Base-by-base conservation (phyloP, 2,888 invertebrate species). In the Omphaloscelis lunosa region DNA sequence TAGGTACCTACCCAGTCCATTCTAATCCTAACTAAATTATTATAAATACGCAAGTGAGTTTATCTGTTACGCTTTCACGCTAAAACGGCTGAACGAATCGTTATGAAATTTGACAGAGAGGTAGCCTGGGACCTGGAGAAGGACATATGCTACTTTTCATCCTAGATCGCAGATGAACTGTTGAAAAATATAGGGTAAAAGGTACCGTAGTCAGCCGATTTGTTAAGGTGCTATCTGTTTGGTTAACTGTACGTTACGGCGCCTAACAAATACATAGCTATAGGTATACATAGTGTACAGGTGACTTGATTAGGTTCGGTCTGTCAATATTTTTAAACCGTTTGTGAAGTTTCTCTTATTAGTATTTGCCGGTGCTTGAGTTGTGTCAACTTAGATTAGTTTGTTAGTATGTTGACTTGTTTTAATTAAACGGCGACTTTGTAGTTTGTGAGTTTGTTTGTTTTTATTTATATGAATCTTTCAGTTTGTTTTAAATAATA, bases 251-350 rank as follows among this genome's bases (percentile, higher is more conserved):
- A 73, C 74, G 3, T 11, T 58, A 34, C 45, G 45, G 45, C 39
- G 65, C 23, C 51, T 23, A 39, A 74, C 72, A 82, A 84, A 81
- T 63, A 77, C 20, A 20, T 15, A 66, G 17, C 23, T 20, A 23
- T 15, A 66, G 17, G 17, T 20, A 23, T 51, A 39, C 6, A 39
- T 11, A 29, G 17, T 51, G 63, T 29, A 63, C 58, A 72, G 56
- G 61, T 67, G 56, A 71, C 34, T 72, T 85, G 73, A 85, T 85
- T 80, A 77, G 58, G 27, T 74, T 39, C 34, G 7, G 23, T 72
- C 68, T 65, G 85, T 82, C 75, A 86, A 86, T 80, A 85, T 79
- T 77, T 75, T 77, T 65, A 67, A 77, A 65, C 41, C 41, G 20
- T 70, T 75, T 62, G 27, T 41, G 53, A 59, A 70, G 70, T 83